These are phyloP conservation scores for Folsomia candida DNA, from an alignment of 2,888 invertebrate genomes.

Conservation along the genomic window DNA sequence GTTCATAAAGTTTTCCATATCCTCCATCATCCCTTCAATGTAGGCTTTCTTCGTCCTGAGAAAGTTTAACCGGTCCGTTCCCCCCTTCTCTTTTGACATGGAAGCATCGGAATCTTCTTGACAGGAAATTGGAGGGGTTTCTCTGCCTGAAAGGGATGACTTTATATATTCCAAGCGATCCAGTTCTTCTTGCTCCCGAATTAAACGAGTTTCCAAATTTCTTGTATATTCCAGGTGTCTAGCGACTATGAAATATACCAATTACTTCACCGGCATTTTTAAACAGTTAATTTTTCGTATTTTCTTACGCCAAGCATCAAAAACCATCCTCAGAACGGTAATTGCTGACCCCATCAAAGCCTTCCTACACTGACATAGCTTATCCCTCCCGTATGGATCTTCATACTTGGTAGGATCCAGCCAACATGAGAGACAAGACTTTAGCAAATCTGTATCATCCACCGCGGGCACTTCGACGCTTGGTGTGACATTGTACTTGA, in stretches of 20 bases:
- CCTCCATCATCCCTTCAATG: too few species aligned
- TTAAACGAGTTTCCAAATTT: not conserved
- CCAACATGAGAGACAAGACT: slow-evolving; percentile 18
- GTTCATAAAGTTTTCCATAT: not conserved
- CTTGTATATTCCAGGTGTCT: not conserved
- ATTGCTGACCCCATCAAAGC: slow-evolving; percentile 22
- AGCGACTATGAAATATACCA: not conserved
- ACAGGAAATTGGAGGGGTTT: not conserved
- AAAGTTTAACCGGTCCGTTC: not conserved
- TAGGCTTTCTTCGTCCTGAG: not conserved
- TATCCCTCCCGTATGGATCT: not conserved
- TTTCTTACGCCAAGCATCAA: slow-evolving; percentile 21
- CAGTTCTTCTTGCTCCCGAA: not conserved
- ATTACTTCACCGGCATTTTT: too few species aligned
- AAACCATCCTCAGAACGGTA: slow-evolving; percentile 10
- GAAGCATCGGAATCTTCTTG: not conserved
- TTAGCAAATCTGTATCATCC: slow-evolving; percentile 1
- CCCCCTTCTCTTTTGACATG: not conserved
- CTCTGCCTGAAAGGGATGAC: not conserved
- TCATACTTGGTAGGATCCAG: slow-evolving; percentile 30
- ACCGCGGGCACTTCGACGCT: not conserved
- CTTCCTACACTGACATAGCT: slow-evolving; percentile 30
- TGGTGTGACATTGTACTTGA: slow-evolving; percentile 17
- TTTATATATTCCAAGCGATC: not conserved
- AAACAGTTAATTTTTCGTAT: too few species aligned